Evolutionary conservation across 2,888 invertebrate species (phyloP).

Genomic region (Coleophora deauratella): DNA sequence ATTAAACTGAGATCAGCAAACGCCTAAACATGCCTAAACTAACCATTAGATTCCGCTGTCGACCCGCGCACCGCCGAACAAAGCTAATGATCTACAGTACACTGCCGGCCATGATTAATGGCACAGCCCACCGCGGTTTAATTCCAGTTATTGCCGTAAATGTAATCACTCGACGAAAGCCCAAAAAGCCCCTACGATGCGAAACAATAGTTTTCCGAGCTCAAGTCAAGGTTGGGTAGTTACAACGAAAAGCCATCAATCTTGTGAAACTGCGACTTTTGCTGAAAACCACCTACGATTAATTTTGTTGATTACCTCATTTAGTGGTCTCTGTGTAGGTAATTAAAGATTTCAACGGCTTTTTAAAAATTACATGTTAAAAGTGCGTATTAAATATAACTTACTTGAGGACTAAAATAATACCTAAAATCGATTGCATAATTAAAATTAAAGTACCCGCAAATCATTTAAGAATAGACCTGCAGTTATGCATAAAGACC

Average conservation of each 20-base stretch:
- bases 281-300: slow-evolving; percentile 1
- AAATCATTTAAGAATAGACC: too few relatives aligned
- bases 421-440: too few relatives aligned
- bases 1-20: too few relatives aligned
- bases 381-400: too few relatives aligned
- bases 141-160: slow-evolving; percentile 50
- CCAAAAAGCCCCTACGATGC: slow-evolving; percentile 3
- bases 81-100: slow-evolving; percentile 37
- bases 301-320: slow-evolving; percentile 16
- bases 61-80: slow-evolving; percentile 26
- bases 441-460: too few relatives aligned
- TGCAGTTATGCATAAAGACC: too few relatives aligned
- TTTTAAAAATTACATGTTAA: too few relatives aligned
- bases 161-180: slow-evolving; percentile 30
- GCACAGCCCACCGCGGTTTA: slow-evolving; percentile 26
- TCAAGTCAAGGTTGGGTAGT: slow-evolving; percentile 10
- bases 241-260: slow-evolving; percentile 26
- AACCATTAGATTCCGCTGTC: slow-evolving; percentile 5
- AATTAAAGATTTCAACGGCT: slow-evolving; percentile 2
- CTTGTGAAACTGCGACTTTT: slow-evolving; percentile 29
- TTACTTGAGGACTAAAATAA: too few relatives aligned
- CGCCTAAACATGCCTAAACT: too few relatives aligned
- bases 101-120: slow-evolving; percentile 45
- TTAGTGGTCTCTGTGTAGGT: too few relatives aligned
- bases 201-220: background rate